Conservation (phyloP, 2,113 vertebrate species). For the Aspiorhynchus laticeps region DNA sequence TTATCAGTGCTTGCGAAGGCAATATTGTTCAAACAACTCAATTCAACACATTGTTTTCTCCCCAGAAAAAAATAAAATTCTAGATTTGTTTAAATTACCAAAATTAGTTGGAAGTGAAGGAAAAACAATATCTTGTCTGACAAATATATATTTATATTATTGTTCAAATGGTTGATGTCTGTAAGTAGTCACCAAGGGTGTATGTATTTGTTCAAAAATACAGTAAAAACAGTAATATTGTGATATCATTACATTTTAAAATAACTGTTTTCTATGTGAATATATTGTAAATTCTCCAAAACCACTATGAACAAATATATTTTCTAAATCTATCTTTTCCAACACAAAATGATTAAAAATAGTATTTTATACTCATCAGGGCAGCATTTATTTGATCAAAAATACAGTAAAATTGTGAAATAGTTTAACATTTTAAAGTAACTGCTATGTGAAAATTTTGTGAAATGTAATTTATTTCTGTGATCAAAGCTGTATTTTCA, state of each 20-base stretch:
- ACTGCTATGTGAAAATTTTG: background rate
- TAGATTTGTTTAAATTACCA: too few relatives aligned
- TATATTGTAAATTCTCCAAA: background rate
- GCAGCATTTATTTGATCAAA: background rate
- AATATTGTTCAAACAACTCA: too few relatives aligned
- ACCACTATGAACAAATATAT: background rate
- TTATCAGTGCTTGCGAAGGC: too few relatives aligned
- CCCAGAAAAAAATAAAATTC: too few relatives aligned
- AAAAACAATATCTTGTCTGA: too few relatives aligned
- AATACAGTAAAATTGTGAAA: background rate
- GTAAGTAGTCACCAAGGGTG: background rate
- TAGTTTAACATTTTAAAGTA: background rate
- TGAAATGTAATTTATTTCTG: background rate
- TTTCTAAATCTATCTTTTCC: background rate
- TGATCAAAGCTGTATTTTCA: background rate
- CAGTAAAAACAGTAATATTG: background rate
- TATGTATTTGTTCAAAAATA: background rate
- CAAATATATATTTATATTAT: background rate
- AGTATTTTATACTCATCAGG: background rate
- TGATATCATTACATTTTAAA: background rate
- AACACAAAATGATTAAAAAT: background rate
- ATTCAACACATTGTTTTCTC: too few relatives aligned
- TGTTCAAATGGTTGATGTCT: background rate
- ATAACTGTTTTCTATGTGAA: background rate
- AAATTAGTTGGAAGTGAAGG: too few relatives aligned